These are phyloP conservation scores for Gambusia holbrooki DNA, from an alignment of 2,113 vertebrate species.

Conservation along the genomic window DNA sequence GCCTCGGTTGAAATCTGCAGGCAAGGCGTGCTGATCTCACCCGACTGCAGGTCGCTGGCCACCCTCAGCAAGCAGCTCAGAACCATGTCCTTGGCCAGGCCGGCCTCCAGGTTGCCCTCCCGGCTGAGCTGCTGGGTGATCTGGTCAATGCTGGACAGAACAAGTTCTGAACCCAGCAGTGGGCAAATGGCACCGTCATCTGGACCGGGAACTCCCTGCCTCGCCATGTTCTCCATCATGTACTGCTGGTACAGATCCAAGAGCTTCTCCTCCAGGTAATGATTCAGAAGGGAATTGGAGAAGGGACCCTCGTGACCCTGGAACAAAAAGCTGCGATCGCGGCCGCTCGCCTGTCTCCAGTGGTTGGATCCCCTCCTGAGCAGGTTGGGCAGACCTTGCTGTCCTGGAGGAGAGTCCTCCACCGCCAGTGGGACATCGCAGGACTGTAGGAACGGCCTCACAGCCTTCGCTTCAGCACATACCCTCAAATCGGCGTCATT, in stretches of 20 bases:
- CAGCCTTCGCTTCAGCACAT: constrained; percentile 70
- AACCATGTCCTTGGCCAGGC: constrained; percentile 92
- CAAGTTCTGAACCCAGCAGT: constrained; percentile 89
- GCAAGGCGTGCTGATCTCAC: constrained; percentile 92
- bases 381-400: constrained; percentile 37
- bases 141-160: constrained; percentile 92
- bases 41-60: constrained; percentile 86
- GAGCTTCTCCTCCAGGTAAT: constrained; percentile 93
- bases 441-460: constrained; percentile 89
- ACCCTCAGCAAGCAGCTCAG: constrained; percentile 88
- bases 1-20: constrained; percentile 89
- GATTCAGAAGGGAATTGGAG: constrained; percentile 90
- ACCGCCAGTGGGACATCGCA: constrained; percentile 86
- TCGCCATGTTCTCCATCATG: constrained; percentile 86
- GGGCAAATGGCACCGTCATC: constrained; percentile 71
- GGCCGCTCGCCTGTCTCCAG: constrained; percentile 84
- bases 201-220: constrained; percentile 50
- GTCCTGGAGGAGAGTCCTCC: constrained; percentile 70
- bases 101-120: constrained; percentile 90
- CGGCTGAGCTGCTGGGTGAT: constrained; percentile 91
- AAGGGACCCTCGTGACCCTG: constrained; percentile 86
- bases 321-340: constrained; percentile 84
- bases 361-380: constrained; percentile 81
- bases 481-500: constrained; percentile 78
- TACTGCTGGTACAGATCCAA: constrained; percentile 93